A percentile compares a stretch with the other conserved stretches of the same genome.
Evolutionary conservation across 1,140 invertebrate species (phyloP).

Genomic region (Drosophila nigromelanica): DNA sequence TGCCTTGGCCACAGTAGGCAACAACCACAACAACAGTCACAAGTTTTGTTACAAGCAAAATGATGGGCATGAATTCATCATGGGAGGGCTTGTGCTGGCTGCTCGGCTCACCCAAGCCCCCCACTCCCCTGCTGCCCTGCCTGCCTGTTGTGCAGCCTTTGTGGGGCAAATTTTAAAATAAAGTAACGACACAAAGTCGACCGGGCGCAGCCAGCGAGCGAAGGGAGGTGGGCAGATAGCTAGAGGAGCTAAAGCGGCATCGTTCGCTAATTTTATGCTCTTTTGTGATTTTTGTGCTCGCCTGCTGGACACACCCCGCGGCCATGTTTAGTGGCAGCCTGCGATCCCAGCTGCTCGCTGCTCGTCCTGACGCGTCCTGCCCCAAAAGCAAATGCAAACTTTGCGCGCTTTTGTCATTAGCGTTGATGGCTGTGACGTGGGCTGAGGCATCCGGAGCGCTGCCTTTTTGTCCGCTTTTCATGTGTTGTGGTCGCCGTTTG

Average conservation of each 20-base stretch:
- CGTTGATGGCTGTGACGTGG: conserved; percentile 72
- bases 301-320: conserved; percentile 69
- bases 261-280: conserved; percentile 78
- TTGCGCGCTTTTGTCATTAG: conserved; percentile 81
- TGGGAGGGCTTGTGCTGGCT: conserved; percentile 42
- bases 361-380: conserved; percentile 17
- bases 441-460: conserved; percentile 44
- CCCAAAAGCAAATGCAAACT: conserved; percentile 71
- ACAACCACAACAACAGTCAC: conserved; percentile 65
- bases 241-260: conserved; percentile 37
- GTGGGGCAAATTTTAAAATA: conserved; percentile 65
- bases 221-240: conserved; percentile 8
- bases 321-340: conserved; percentile 71
- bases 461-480: conserved; percentile 77
- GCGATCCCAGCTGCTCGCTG: background rate
- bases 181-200: conserved; percentile 62
- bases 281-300: conserved; percentile 76
- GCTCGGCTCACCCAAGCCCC: background rate
- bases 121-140: background rate
- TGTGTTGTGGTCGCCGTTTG: conserved; percentile 69
- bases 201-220: conserved; percentile 3
- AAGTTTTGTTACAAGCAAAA: conserved; percentile 76
- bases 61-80: conserved; percentile 80
- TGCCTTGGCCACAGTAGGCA: conserved; percentile 2
- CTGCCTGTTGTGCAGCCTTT: conserved; percentile 32